A percentile compares a stretch with the other conserved stretches of the same genome.
These are phyloP conservation scores for Crocodylus rhombifer DNA, from an alignment of 2,797 vertebrate species.

Conservation along the genomic window DNA sequence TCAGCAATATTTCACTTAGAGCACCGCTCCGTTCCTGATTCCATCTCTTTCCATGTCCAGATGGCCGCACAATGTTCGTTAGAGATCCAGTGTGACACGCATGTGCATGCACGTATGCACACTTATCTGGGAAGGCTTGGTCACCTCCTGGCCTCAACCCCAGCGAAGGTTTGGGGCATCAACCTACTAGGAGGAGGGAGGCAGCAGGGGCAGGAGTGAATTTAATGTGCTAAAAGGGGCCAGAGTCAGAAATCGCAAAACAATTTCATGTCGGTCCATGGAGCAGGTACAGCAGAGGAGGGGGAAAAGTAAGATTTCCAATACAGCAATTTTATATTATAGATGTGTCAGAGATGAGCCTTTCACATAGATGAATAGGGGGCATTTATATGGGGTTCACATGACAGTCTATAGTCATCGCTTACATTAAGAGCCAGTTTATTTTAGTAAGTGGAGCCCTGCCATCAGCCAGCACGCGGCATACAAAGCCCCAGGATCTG, in stretches of 20 bases:
- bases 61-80: slow-evolving; percentile 42
- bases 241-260: neutral
- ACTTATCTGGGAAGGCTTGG: neutral
- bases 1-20: slow-evolving; percentile 65
- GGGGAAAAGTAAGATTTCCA: too few species aligned
- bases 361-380: too few species aligned
- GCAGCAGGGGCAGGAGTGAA: too few species aligned
- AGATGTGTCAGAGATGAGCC: too few species aligned
- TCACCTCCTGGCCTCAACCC: neutral
- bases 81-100: neutral
- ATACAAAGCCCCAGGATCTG: neutral
- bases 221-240: neutral
- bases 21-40: neutral
- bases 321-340: too few species aligned
- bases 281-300: too few species aligned
- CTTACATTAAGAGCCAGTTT: neutral
- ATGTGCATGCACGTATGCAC: neutral
- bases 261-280: too few species aligned
- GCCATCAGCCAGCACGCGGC: neutral
- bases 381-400: too few species aligned
- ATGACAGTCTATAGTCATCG: neutral
- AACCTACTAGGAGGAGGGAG: too few species aligned
- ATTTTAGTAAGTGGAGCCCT: neutral
- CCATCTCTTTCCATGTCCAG: slow-evolving; percentile 39
- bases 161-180: neutral